phyloP scores from a whole-genome alignment of 37 sponge, comb jelly and placozoan species.

The Bolinopsis microptera region DNA sequence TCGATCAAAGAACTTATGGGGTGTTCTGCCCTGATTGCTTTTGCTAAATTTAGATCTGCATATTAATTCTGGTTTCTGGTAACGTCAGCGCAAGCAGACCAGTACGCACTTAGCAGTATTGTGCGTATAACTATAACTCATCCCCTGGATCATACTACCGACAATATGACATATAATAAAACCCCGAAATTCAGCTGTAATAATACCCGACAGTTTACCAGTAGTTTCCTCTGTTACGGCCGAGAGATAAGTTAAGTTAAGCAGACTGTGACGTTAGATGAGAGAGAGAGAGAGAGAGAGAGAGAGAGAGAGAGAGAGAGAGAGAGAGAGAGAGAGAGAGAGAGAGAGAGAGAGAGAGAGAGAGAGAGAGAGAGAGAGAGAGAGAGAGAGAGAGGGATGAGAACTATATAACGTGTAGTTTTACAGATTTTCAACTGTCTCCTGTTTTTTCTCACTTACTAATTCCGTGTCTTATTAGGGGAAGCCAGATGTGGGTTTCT shows the following conservation, averaged over 20 bases:
- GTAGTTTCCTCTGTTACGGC: too few relatives aligned
- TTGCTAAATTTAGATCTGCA: too few relatives aligned
- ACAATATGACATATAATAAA: too few relatives aligned
- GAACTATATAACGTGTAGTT: not conserved
- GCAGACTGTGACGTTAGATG: not conserved
- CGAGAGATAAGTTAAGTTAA: not conserved
- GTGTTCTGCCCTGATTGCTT: too few relatives aligned
- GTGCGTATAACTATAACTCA: too few relatives aligned
- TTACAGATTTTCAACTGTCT: not conserved
- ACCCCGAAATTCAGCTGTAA: too few relatives aligned
- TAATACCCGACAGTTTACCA: too few relatives aligned
- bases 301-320: slow-evolving; percentile 7
- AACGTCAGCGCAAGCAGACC: too few relatives aligned
- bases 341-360: slow-evolving; percentile 7
- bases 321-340: slow-evolving; percentile 7
- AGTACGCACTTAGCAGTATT: too few relatives aligned
- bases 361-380: not conserved
- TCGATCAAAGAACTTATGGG: too few relatives aligned
- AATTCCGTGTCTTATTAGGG: not conserved
- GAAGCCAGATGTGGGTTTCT: not conserved
- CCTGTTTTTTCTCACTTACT: not conserved
- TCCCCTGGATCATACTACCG: too few relatives aligned
- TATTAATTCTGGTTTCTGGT: too few relatives aligned
- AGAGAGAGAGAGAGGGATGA: not conserved
- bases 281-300: slow-evolving; percentile 7